Conservation (phyloP, 1,140 invertebrate species). For the Adoxophyes honmai region DNA sequence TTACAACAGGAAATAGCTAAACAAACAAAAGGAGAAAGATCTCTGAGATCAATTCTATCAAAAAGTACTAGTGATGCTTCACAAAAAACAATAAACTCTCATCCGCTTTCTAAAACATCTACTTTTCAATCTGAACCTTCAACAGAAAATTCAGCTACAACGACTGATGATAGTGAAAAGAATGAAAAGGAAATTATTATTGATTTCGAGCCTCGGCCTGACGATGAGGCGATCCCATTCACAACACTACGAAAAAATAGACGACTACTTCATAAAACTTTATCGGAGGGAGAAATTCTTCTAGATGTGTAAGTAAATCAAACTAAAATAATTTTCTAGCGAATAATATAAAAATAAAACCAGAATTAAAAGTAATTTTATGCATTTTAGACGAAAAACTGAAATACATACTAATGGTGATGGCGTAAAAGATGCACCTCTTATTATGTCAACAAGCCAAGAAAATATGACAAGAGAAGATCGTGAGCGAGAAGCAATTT, state of each 20-base stretch:
- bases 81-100: slow-evolving; percentile 63
- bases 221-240: slow-evolving; percentile 78
- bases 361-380: neutral
- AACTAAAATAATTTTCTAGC: no score
- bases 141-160: slow-evolving; percentile 70
- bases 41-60: slow-evolving; percentile 57
- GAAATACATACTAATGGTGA: slow-evolving; percentile 62
- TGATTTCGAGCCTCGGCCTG: slow-evolving; percentile 88
- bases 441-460: slow-evolving; percentile 78
- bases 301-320: slow-evolving; percentile 78
- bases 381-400: slow-evolving; percentile 58
- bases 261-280: slow-evolving; percentile 84
- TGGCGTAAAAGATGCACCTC: slow-evolving; percentile 67
- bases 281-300: slow-evolving; percentile 89
- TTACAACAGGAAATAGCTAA: slow-evolving; percentile 75
- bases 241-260: slow-evolving; percentile 76
- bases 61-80: slow-evolving; percentile 69
- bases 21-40: slow-evolving; percentile 64
- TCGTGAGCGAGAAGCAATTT: slow-evolving; percentile 56
- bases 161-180: slow-evolving; percentile 77
- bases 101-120: slow-evolving; percentile 72
- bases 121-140: slow-evolving; percentile 75
- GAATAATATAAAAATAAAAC: no score
- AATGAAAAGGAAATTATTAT: slow-evolving; percentile 91
- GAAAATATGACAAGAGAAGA: slow-evolving; percentile 77